Evolutionary conservation across 2,797 vertebrate genomes (phyloP).

Genomic region (Platalea minor): DNA sequence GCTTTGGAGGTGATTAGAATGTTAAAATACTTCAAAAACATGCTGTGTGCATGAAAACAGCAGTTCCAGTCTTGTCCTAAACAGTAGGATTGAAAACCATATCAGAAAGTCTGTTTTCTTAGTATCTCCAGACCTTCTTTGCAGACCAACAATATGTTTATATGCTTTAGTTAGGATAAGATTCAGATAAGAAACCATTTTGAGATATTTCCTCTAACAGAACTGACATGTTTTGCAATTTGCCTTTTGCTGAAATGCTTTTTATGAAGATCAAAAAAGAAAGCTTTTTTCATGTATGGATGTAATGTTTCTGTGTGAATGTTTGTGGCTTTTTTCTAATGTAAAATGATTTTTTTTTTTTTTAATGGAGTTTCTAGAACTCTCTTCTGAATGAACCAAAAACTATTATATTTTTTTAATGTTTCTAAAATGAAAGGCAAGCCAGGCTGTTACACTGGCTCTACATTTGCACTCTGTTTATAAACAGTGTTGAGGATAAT

Average conservation of each 20-base stretch:
- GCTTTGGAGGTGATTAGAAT: neutral
- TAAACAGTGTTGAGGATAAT: neutral
- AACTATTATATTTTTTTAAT: neutral
- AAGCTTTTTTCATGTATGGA: neutral
- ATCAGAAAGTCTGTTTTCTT: neutral
- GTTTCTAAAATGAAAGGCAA: neutral
- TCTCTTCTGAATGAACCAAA: neutral
- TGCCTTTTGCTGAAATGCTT: neutral
- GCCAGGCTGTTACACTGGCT: neutral
- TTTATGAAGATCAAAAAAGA: neutral
- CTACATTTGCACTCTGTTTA: neutral
- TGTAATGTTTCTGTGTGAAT: neutral
- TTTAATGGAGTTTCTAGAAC: neutral
- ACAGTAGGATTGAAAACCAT: neutral
- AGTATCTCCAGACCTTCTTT: neutral
- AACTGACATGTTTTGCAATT: neutral
- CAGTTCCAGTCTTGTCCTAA: neutral
- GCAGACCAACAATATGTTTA: neutral
- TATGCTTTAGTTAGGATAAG: neutral
- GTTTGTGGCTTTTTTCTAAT: neutral
- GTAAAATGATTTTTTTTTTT: neutral
- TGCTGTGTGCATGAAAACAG: neutral
- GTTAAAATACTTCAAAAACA: neutral
- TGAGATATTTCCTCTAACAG: neutral
- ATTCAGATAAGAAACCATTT: neutral